These are phyloP conservation scores for Zaprionus davidi DNA, from an alignment of 1,140 invertebrate species.

Conservation along the genomic window DNA sequence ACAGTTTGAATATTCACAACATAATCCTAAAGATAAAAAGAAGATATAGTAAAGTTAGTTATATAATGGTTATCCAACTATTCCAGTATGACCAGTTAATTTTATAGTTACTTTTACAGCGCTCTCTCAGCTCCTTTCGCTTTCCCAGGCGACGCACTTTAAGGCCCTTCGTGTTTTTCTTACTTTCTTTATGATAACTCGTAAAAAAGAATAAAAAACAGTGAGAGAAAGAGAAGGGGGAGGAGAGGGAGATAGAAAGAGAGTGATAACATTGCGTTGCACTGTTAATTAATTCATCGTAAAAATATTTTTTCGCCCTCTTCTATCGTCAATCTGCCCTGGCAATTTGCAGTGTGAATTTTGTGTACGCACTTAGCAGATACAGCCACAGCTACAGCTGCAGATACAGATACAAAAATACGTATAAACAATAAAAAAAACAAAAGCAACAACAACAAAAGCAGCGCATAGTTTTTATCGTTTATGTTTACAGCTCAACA, in stretches of 20 bases:
- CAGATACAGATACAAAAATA: slow-evolving; percentile 15
- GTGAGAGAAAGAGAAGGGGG: not conserved
- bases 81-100: not conserved
- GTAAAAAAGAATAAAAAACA: not conserved
- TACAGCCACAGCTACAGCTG: not conserved
- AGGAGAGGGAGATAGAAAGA: not conserved
- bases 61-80: not conserved
- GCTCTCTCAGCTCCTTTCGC: not conserved
- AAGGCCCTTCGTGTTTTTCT: slow-evolving; percentile 9
- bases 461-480: slow-evolving; percentile 35
- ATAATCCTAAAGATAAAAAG: not conserved
- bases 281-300: slow-evolving; percentile 75
- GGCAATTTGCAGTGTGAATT: slow-evolving; percentile 2
- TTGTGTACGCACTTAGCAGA: not conserved
- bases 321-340: slow-evolving; percentile 14
- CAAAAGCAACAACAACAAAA: slow-evolving; percentile 16
- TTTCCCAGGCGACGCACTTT: not conserved
- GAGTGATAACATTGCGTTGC: slow-evolving; percentile 29
- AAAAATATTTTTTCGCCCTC: slow-evolving; percentile 45
- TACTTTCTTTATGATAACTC: slow-evolving; percentile 16
- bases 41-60: not conserved
- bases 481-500: slow-evolving; percentile 37
- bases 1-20: not conserved
- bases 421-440: slow-evolving; percentile 4
- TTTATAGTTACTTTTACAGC: slow-evolving; percentile 1